phyloP scores from a whole-genome alignment of 2,113 vertebrate species.

The Himantopus leucocephalus region DNA sequence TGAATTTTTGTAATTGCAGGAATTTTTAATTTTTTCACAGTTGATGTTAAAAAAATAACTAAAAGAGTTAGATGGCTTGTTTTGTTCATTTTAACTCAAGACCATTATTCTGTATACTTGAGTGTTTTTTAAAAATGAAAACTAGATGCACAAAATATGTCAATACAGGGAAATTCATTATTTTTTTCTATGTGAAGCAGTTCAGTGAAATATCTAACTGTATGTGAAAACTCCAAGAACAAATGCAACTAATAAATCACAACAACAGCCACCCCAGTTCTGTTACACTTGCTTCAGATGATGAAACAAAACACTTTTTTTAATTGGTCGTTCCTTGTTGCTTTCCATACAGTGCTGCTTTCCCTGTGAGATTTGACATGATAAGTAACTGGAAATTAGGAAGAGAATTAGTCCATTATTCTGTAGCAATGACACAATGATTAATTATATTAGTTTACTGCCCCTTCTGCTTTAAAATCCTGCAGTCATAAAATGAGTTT shows the following conservation, averaged over 20 bases:
- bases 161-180: neutral
- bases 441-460: slow-evolving; percentile 67
- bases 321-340: slow-evolving; percentile 13
- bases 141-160: neutral
- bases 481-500: slow-evolving; percentile 61
- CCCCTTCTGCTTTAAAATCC: slow-evolving; percentile 58
- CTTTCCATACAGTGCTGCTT: slow-evolving; percentile 25
- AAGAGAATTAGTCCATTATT: slow-evolving; percentile 60
- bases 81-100: neutral
- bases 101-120: neutral
- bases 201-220: neutral
- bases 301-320: slow-evolving; percentile 24
- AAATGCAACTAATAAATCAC: slow-evolving; percentile 1
- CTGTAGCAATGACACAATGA: slow-evolving; percentile 61
- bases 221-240: neutral
- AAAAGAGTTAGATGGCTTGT: neutral
- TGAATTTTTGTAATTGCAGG: neutral
- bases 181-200: neutral
- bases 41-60: neutral
- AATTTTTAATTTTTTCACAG: neutral
- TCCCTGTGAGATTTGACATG: slow-evolving; percentile 50
- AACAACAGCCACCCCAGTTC: neutral
- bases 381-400: slow-evolving; percentile 61
- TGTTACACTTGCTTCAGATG: neutral
- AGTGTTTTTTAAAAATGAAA: neutral